Percentiles rank a stretch among this genome's conserved stretches.
phyloP scores from a whole-genome alignment of 2,888 invertebrate genomes.

The Netelia inedita region DNA sequence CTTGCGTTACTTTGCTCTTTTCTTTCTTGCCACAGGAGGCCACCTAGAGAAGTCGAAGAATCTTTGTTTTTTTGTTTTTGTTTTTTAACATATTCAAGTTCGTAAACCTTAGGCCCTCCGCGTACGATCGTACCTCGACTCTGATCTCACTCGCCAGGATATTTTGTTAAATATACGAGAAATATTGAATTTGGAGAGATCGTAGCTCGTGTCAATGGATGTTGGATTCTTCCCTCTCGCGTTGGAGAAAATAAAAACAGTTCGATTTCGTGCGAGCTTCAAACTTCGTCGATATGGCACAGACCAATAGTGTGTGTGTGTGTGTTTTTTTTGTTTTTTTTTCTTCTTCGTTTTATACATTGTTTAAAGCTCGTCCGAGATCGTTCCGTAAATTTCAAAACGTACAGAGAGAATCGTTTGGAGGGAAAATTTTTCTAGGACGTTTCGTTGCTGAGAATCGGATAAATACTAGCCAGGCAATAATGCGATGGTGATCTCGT shows the following conservation, averaged over 20 bases:
- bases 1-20: constrained; percentile 45
- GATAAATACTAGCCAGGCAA: constrained; percentile 55
- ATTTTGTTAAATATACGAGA: constrained; percentile 25
- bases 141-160: constrained; percentile 12
- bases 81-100: constrained; percentile 64
- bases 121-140: constrained; percentile 53
- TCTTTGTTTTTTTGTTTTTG: constrained; percentile 41
- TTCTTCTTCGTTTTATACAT: constrained; percentile 11
- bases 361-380: constrained; percentile 40
- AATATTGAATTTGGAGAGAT: constrained; percentile 40
- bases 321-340: no score
- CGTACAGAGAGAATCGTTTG: constrained; percentile 5
- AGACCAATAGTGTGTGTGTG: constrained; percentile 31
- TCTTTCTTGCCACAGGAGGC: constrained; percentile 44
- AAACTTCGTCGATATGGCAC: constrained; percentile 56
- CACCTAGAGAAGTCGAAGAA: not conserved
- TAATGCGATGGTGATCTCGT: constrained; percentile 33
- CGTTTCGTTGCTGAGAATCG: constrained; percentile 56
- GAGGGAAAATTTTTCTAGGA: constrained; percentile 50
- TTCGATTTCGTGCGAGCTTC: constrained; percentile 43
- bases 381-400: constrained; percentile 24
- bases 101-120: constrained; percentile 62
- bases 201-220: constrained; percentile 27
- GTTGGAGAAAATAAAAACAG: constrained; percentile 7
- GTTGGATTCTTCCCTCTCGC: constrained; percentile 5